Base-by-base conservation (phyloP, 1,140 invertebrate species). In the Platyscapa corneri region DNA sequence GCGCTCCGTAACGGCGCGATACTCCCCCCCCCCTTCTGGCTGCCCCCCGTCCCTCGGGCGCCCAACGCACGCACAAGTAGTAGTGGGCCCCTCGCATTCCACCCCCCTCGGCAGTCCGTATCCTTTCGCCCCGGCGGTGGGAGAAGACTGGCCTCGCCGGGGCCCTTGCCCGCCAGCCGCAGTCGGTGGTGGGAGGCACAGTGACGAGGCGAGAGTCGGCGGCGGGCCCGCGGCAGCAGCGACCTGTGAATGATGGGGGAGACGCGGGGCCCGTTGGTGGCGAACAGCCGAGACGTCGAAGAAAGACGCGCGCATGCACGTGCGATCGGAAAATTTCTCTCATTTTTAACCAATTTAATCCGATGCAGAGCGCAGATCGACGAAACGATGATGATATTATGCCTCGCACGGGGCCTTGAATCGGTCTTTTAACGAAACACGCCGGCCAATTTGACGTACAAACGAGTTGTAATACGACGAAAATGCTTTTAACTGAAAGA, bases 1-100 rank as follows among this genome's bases (percentile, higher is more conserved):
- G 82, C 34, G 56, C 70, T 27, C 82, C 56, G 60, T 83, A 77
- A 77, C 82, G 53, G 74, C 82, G 56, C 39, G 60, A 30, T n/a
- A 30, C 27, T 6, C 27, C 60, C 10, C 60, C 34, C 60, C 37
- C 37, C 34, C 65, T 37, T 39, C 49, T 6, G 16, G 20, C 6
- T 0, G 12, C 12, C 5, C 42, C 12, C 42, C 6, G 6, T 46
- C 42, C 70, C n/a, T n/a, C 34, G 10, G 20, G 6, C 39, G 32
- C 56, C 56, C 56, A 30, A 56, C 75, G 75, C 75, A 77, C 75
- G 30, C 75, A 74, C 37, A 39, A 74, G 70, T 42, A 23, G 37
- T 8, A 74, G 70, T 42, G 37, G 70, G 70, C 70, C 46, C 75
- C 46, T 27, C 27, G 30, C 75, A 53, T 81, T 72, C 65, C 65